Base-by-base conservation (phyloP, 2,113 vertebrate genomes). In the Columba janthina region DNA sequence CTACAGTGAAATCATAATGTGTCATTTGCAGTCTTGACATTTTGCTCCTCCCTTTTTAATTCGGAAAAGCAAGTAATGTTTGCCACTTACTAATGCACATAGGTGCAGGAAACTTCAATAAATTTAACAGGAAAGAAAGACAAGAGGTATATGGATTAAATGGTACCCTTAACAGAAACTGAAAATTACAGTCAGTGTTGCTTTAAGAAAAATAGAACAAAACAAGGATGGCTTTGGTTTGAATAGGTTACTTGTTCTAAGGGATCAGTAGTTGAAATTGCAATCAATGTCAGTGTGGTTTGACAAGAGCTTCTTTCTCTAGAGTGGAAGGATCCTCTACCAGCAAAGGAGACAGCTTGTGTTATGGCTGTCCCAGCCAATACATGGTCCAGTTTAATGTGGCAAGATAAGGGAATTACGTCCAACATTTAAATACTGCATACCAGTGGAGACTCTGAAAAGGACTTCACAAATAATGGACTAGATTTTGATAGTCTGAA, bases 1-100 rank as follows among this genome's bases (percentile, higher is more conserved):
- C 58, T 95, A 73, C 18, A 32, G 64, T 74, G 51, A 90, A 95
- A 88, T 88, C 67, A 93, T 93, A 94, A 74, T 28, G 54, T 91
- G 85, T 91, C 91, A 90, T 62, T 70, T 83, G 29, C 51, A 83
- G 29, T 42, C 71, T 46, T 94, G 91, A 95, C 34, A 86, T 93
- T 95, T 94, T 91, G 26, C 29, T 91, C 32, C 42, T 67, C 25
- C 29, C 18, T 80, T 91, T 81, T 88, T 83, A 85, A 90, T 88
- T 82, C 83, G n/a, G 25, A 88, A 85, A 78, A 70, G 24, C 19
- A 90, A 40, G 58, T 36, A 36, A 26, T 60, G 14, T 83, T 91
- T 96, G 16, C 29, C 20, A 13, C 40, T 88, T 85, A 66, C 18
- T 62, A 36, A 76, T n/a, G 85, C 34, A 70, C 91, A 58, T 46